Percentiles rank a stretch among this genome's conserved stretches.
Conservation (phyloP, 2,888 invertebrate species). For the Vannuccia rotundouncinata region DNA sequence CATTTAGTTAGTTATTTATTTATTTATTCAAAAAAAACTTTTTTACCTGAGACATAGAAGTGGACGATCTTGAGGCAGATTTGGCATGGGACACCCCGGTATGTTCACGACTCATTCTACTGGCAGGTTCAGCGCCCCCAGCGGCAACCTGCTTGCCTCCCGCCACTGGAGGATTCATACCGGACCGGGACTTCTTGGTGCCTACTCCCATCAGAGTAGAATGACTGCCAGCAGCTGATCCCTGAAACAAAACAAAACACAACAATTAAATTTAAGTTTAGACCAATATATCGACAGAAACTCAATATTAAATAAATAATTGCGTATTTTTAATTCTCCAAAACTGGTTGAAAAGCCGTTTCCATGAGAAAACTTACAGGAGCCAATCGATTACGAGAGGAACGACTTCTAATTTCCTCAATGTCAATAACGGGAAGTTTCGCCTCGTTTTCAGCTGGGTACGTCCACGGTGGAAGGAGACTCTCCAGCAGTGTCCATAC, state of each 20-base stretch:
- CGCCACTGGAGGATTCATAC: neutral
- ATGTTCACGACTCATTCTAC: neutral
- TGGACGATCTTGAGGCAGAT: neutral
- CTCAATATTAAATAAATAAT: no score
- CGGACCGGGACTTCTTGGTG: neutral
- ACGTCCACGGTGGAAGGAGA: neutral
- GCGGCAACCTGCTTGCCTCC: neutral
- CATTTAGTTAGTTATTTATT: no score
- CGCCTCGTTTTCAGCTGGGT: neutral
- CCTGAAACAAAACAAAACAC: neutral
- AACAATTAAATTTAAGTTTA: no score
- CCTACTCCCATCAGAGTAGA: neutral
- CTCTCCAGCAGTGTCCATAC: neutral
- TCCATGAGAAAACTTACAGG: no score
- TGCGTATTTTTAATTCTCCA: no score
- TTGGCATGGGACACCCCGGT: neutral
- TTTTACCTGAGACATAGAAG: slow-evolving; percentile 9
- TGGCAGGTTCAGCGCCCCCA: neutral
- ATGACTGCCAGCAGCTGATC: neutral
- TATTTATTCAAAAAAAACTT: no score
- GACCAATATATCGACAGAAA: no score
- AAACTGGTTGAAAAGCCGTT: no score
- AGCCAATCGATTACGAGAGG: neutral
- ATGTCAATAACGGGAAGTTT: neutral
- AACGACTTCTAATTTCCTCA: neutral